Evolutionary conservation across 2,888 invertebrate species (phyloP).

Genomic region (Drosophila incognita): DNA sequence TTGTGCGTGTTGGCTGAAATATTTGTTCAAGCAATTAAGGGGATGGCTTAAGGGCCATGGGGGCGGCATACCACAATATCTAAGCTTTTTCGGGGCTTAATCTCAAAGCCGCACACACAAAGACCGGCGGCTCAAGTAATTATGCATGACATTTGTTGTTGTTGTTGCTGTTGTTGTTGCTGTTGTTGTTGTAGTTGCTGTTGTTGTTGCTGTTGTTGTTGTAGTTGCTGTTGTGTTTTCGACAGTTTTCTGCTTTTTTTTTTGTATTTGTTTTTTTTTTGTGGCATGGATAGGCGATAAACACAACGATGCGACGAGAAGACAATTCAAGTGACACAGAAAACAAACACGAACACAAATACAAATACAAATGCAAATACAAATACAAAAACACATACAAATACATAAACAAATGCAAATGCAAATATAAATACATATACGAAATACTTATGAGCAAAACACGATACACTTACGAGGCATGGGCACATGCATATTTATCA

Average conservation of each 20-base stretch:
- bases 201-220: conserved; percentile 12
- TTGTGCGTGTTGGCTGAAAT: conserved; percentile 26
- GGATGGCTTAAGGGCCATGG: conserved; percentile 53
- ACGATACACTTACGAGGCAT: conserved; percentile 39
- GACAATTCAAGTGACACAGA: conserved; percentile 62
- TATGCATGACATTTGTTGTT: conserved; percentile 63
- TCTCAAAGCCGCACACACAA: conserved; percentile 52
- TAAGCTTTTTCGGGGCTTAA: conserved; percentile 53
- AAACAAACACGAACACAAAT: conserved; percentile 31
- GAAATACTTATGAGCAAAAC: conserved; percentile 31
- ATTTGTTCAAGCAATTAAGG: conserved; percentile 59
- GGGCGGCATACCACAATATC: conserved; percentile 45
- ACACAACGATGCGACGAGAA: conserved; percentile 48
- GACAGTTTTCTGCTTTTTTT: background rate
- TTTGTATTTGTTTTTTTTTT: conserved; percentile 11
- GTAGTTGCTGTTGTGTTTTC: background rate
- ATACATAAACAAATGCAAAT: background rate
- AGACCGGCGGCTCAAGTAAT: conserved; percentile 64
- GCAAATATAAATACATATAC: conserved; percentile 42
- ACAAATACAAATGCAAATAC: background rate
- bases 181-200: conserved; percentile 28
- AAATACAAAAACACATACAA: background rate
- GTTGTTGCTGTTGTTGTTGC: conserved; percentile 22
- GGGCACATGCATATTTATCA: conserved; percentile 68
- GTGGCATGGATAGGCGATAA: conserved; percentile 47